phyloP scores from a whole-genome alignment of 2,113 vertebrate genomes.

The Ochotona princeps region DNA sequence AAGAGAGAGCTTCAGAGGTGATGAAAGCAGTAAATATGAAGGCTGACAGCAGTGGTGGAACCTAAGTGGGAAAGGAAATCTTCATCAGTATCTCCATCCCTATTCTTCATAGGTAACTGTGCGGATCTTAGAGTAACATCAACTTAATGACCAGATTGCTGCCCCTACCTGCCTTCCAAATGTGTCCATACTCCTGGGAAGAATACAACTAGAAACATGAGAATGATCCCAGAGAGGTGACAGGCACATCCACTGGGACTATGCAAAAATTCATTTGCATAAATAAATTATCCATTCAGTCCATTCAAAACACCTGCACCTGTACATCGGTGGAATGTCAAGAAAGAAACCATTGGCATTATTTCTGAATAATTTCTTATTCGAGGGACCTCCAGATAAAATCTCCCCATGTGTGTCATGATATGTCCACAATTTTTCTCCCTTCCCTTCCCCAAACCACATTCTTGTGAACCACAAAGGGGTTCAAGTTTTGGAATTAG shows the following conservation, averaged over 20 bases:
- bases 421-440: slow-evolving; percentile 29
- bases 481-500: slow-evolving; percentile 64
- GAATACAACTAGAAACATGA: background rate
- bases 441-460: background rate
- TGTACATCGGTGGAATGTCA: slow-evolving; percentile 45
- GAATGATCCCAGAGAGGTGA: background rate
- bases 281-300: slow-evolving; percentile 69
- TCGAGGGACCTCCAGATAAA: slow-evolving; percentile 68
- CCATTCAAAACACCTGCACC: slow-evolving; percentile 75
- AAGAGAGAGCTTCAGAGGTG: background rate
- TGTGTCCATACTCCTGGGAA: background rate
- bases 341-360: slow-evolving; percentile 63
- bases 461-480: slow-evolving; percentile 40
- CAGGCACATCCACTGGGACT: background rate
- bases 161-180: background rate
- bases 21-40: background rate
- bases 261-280: slow-evolving; percentile 71
- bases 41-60: background rate
- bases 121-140: background rate
- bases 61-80: background rate
- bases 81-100: background rate
- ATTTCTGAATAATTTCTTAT: slow-evolving; percentile 66
- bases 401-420: slow-evolving; percentile 52
- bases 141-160: background rate
- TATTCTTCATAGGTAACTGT: background rate